phyloP scores from a whole-genome alignment of 2,113 vertebrate genomes.

The Spheniscus mendiculus region DNA sequence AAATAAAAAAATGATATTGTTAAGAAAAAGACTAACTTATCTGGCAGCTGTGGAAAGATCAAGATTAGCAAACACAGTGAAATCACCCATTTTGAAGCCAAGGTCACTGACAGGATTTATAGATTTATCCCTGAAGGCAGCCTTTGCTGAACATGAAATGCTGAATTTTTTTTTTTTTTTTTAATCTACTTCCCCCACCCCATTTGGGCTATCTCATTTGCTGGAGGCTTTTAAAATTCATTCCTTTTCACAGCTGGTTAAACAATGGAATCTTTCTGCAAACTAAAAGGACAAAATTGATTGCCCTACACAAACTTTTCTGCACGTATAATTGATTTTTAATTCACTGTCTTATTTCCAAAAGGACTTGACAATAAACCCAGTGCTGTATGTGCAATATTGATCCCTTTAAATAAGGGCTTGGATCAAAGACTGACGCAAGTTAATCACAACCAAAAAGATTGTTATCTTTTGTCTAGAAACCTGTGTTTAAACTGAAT shows the following conservation, averaged over 20 bases:
- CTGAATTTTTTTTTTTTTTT: constrained; percentile 5
- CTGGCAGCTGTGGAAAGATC: constrained; percentile 17
- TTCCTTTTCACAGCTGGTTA: constrained; percentile 69
- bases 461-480: constrained; percentile 15
- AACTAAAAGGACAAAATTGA: constrained; percentile 70
- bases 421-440: constrained; percentile 31
- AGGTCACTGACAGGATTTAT: constrained; percentile 78
- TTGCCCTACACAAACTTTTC: constrained; percentile 64
- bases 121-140: constrained; percentile 80
- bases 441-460: constrained; percentile 47
- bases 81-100: constrained; percentile 50
- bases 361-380: constrained; percentile 69
- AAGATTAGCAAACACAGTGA: neutral
- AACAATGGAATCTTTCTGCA: constrained; percentile 70
- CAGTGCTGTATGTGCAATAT: constrained; percentile 4
- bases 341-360: constrained; percentile 68
- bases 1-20: neutral
- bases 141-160: constrained; percentile 53
- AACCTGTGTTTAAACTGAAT: neutral
- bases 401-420: constrained; percentile 43
- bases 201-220: constrained; percentile 50
- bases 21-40: neutral
- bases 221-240: constrained; percentile 62
- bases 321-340: constrained; percentile 75
- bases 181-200: neutral